A percentile compares a stretch with the other conserved stretches of the same genome.
phyloP scores from a whole-genome alignment of 2,888 invertebrate genomes.

The Folsomia manolachei region DNA sequence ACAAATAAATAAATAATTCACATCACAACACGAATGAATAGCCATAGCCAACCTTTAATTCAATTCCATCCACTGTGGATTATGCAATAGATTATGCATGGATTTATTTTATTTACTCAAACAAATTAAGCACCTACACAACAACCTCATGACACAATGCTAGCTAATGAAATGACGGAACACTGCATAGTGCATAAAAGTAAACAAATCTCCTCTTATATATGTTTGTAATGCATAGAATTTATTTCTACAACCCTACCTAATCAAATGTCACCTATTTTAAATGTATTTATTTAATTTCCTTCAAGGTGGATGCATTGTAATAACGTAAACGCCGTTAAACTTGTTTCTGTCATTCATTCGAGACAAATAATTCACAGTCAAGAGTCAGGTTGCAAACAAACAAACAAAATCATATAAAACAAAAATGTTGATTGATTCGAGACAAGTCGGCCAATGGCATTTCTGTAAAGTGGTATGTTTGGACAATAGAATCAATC shows the following conservation, averaged over 20 bases:
- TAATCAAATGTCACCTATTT: slow-evolving; percentile 11
- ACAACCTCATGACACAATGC: neutral
- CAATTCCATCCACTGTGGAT: neutral
- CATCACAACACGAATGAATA: neutral
- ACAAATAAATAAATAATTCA: neutral
- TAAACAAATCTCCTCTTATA: neutral
- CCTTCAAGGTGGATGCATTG: slow-evolving; percentile 34
- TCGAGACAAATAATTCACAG: slow-evolving; percentile 16
- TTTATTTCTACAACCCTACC: neutral
- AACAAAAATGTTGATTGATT: too few species aligned
- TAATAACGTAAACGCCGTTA: neutral
- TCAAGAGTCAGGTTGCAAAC: slow-evolving; percentile 11
- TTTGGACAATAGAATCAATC: too few species aligned
- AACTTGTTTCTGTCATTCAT: slow-evolving; percentile 21
- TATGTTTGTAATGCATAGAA: too few species aligned
- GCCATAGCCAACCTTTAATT: neutral
- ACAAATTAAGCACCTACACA: neutral
- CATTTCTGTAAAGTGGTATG: too few species aligned
- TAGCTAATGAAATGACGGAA: neutral
- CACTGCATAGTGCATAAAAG: neutral
- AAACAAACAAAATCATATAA: too few species aligned
- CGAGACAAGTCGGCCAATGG: too few species aligned
- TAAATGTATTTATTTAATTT: slow-evolving; percentile 29
- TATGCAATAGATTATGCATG: neutral
- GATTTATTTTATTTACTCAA: slow-evolving; percentile 8